A percentile compares a stretch with the other conserved stretches of the same genome.
phyloP scores from a whole-genome alignment of 1,140 invertebrate genomes.

The Drosophila dunni region DNA sequence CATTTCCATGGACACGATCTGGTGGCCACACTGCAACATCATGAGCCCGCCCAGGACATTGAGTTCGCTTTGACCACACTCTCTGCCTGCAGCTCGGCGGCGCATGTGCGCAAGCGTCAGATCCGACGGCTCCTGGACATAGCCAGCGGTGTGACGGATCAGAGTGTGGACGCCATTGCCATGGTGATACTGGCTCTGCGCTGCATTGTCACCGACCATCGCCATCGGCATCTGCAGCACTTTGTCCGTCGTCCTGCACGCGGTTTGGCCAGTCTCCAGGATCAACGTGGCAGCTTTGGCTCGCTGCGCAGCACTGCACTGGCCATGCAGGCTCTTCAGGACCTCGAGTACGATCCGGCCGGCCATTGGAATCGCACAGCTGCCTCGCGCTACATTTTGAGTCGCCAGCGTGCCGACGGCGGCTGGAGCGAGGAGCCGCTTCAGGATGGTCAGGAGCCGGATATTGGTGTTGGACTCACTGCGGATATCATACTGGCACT shows the following conservation, averaged over 20 bases:
- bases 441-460: conserved; percentile 84
- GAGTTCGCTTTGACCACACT: conserved; percentile 89
- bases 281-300: conserved; percentile 92
- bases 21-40: conserved; percentile 89
- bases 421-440: conserved; percentile 89
- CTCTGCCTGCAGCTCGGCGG: conserved; percentile 91
- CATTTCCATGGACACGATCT: conserved; percentile 93
- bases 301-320: conserved; percentile 92
- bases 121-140: conserved; percentile 91
- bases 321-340: conserved; percentile 91
- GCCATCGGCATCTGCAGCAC: conserved; percentile 91
- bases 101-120: conserved; percentile 91
- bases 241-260: conserved; percentile 90
- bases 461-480: conserved; percentile 87
- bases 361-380: conserved; percentile 91
- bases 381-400: conserved; percentile 89
- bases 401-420: conserved; percentile 90
- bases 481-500: conserved; percentile 91
- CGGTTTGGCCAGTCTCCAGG: conserved; percentile 90
- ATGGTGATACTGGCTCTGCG: conserved; percentile 93
- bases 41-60: conserved; percentile 88
- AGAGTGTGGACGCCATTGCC: conserved; percentile 93
- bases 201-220: conserved; percentile 93
- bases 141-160: conserved; percentile 90
- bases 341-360: conserved; percentile 87